Percentiles rank a stretch among this genome's conserved stretches.
phyloP scores from a whole-genome alignment of 53 echinoderm and acorn worm genomes.

The Stichopus horrens region DNA sequence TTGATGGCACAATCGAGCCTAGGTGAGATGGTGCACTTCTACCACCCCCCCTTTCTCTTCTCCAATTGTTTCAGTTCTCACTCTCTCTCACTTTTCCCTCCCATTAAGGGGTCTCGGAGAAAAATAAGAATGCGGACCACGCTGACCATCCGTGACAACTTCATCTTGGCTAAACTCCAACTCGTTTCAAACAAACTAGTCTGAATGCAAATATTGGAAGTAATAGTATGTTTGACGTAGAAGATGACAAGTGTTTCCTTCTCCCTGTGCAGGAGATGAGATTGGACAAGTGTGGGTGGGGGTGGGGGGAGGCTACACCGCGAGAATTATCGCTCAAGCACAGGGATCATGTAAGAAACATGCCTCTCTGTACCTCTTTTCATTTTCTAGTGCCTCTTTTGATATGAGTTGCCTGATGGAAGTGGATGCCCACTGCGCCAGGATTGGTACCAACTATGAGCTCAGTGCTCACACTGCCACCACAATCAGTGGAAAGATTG shows the following conservation, averaged over 20 bases:
- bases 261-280: no score
- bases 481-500: constrained; percentile 64
- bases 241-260: no score
- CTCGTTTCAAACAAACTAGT: no score
- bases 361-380: background rate
- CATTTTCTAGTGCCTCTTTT: constrained; percentile 53
- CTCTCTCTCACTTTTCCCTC: no score
- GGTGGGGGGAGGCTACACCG: no score
- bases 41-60: background rate
- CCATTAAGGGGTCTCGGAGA: no score
- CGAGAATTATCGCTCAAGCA: background rate
- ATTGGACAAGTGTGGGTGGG: no score
- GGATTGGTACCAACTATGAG: constrained; percentile 64
- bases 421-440: constrained; percentile 57
- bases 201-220: no score
- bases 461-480: constrained; percentile 54
- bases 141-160: no score
- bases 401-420: constrained; percentile 68
- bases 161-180: no score
- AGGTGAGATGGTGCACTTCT: constrained; percentile 58
- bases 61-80: background rate
- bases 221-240: no score
- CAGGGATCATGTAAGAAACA: background rate
- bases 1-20: constrained; percentile 79
- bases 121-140: no score